These are phyloP conservation scores for Neoaliturus tenellus DNA, from an alignment of 2,888 invertebrate species.

Conservation along the genomic window DNA sequence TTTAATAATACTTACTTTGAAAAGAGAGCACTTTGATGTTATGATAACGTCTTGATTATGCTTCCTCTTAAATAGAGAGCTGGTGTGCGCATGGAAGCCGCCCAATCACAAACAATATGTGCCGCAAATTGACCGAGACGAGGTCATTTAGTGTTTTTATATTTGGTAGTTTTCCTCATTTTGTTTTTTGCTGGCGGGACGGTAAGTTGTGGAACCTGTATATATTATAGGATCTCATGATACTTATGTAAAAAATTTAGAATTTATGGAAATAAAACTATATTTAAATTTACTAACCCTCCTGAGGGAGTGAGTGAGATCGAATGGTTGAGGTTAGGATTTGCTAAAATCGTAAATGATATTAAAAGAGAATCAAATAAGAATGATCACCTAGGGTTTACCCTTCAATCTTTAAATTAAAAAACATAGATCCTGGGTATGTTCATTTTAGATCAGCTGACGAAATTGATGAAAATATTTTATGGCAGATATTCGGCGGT, in stretches of 20 bases:
- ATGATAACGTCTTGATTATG: too few species aligned
- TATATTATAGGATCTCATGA: not conserved
- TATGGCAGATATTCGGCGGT: conserved; percentile 43
- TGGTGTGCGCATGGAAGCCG: too few species aligned
- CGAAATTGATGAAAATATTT: conserved; percentile 13
- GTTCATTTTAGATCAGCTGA: conserved; percentile 3
- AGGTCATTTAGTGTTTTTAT: too few species aligned
- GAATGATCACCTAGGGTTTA: conserved; percentile 22
- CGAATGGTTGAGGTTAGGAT: conserved; percentile 7
- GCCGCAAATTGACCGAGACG: too few species aligned
- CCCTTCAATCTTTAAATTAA: conserved; percentile 8
- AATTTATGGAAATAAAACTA: not conserved
- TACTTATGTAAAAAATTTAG: conserved; percentile 36
- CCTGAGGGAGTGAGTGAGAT: not conserved
- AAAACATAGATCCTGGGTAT: conserved; percentile 9
- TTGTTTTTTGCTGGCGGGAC: too few species aligned
- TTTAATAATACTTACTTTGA: too few species aligned
- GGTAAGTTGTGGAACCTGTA: not conserved
- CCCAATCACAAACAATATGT: too few species aligned
- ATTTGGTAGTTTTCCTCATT: too few species aligned
- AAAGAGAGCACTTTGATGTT: too few species aligned
- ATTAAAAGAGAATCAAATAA: not conserved
- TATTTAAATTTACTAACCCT: conserved; percentile 9
- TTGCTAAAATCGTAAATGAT: not conserved
- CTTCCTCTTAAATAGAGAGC: too few species aligned